Percentiles rank a stretch among this genome's conserved stretches.
Conservation (phyloP, 2,888 invertebrate genomes). For the Gryllus longicercus region DNA sequence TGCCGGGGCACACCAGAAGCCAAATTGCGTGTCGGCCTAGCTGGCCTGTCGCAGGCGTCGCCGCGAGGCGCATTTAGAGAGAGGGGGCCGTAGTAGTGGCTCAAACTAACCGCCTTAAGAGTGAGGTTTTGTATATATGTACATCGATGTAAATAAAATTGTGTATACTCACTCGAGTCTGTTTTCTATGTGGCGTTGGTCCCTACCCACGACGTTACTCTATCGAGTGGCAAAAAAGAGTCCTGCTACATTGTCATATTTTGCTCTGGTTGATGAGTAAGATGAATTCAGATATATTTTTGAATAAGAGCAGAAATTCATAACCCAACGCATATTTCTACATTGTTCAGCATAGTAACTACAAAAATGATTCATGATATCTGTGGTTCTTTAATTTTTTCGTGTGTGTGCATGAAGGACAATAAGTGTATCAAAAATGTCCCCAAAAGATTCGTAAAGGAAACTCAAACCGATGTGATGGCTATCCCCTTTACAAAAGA, state of each 20-base stretch:
- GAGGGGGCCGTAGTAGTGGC: too few species aligned
- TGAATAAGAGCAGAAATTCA: slow-evolving; percentile 45
- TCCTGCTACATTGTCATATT: slow-evolving; percentile 42
- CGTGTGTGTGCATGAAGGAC: slow-evolving; percentile 44
- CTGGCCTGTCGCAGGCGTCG: too few species aligned
- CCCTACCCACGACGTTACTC: too few species aligned
- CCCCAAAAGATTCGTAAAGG: slow-evolving; percentile 40
- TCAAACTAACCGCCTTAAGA: too few species aligned
- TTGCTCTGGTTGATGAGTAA: slow-evolving; percentile 40
- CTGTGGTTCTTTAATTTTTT: neutral
- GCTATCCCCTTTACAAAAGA: neutral
- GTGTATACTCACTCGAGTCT: too few species aligned
- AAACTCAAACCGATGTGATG: neutral
- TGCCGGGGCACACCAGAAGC: too few species aligned
- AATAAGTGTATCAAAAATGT: slow-evolving; percentile 45
- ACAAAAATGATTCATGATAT: neutral
- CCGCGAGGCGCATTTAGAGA: too few species aligned
- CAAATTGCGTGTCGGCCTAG: too few species aligned
- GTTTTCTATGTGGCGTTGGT: too few species aligned
- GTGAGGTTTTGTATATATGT: too few species aligned
- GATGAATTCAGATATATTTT: slow-evolving; percentile 40
- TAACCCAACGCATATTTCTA: slow-evolving; percentile 40
- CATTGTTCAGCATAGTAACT: slow-evolving; percentile 24
- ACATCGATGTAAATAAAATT: too few species aligned
- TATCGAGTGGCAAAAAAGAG: slow-evolving; percentile 42